phyloP scores from a whole-genome alignment of 2,797 vertebrate genomes.

The Heliangelus exortis region DNA sequence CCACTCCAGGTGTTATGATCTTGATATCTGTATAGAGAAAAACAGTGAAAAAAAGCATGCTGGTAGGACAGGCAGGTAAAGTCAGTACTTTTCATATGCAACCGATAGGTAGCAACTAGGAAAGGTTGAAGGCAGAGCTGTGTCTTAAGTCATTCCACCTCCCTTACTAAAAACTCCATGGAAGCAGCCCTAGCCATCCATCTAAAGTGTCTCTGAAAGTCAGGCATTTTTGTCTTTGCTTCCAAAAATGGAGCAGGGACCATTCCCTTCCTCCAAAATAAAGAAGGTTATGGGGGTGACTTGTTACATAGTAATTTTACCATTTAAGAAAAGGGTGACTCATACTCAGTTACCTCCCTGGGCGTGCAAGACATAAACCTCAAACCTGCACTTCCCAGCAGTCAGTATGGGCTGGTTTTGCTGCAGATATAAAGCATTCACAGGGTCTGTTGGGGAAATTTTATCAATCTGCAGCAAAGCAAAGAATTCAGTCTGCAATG shows the following conservation, averaged over 20 bases:
- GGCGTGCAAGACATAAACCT: not conserved
- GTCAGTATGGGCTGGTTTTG: not conserved
- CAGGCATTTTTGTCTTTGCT: not conserved
- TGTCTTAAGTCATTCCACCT: not conserved
- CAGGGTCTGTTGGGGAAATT: not conserved
- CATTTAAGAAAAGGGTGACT: not conserved
- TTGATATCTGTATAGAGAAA: not conserved
- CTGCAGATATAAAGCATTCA: not conserved
- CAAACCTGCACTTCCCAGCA: not conserved
- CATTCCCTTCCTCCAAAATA: not conserved
- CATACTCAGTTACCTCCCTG: not conserved
- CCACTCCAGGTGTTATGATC: not conserved
- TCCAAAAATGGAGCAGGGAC: not conserved
- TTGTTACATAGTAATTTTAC: not conserved
- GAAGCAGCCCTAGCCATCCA: not conserved
- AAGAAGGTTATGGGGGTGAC: not conserved
- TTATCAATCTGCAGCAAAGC: not conserved
- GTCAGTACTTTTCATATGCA: not conserved
- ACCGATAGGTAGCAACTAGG: not conserved
- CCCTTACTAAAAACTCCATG: not conserved
- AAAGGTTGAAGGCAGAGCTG: not conserved
- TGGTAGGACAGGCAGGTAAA: not conserved
- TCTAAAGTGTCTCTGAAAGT: not conserved
- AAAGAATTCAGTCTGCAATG: not conserved
- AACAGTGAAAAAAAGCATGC: not conserved